phyloP scores from a whole-genome alignment of 2,113 vertebrate species.

The Pristiophorus japonicus region DNA sequence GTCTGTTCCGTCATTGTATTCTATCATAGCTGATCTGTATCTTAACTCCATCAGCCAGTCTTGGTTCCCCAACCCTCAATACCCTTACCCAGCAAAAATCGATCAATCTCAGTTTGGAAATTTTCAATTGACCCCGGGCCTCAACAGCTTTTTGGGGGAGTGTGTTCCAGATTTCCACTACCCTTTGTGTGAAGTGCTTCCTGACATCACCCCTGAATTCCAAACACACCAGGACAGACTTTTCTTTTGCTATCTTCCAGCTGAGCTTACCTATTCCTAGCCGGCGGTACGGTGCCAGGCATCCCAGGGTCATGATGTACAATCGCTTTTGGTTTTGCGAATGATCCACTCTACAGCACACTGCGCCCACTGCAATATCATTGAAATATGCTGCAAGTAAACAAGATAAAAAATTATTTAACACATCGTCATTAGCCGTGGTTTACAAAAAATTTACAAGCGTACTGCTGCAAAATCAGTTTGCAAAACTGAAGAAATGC shows the following conservation, averaged over 20 bases:
- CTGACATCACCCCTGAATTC: not conserved
- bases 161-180: too few relatives aligned
- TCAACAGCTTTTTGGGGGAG: too few relatives aligned
- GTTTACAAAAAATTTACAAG: too few relatives aligned
- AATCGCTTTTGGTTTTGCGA: slow-evolving; percentile 98
- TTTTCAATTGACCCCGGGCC: too few relatives aligned
- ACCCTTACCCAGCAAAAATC: too few relatives aligned
- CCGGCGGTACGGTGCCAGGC: slow-evolving; percentile 94
- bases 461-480: too few relatives aligned
- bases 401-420: not conserved
- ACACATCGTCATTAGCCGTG: too few relatives aligned
- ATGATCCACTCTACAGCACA: slow-evolving; percentile 97
- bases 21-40: not conserved
- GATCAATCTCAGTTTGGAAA: too few relatives aligned
- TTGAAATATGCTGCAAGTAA: slow-evolving; percentile 87
- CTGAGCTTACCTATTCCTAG: slow-evolving; percentile 86
- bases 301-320: slow-evolving; percentile 99
- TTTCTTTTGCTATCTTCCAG: not conserved
- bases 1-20: not conserved
- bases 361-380: slow-evolving; percentile 95
- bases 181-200: too few relatives aligned
- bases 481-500: not conserved
- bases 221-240: slow-evolving; percentile 26
- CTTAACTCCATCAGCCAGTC: not conserved
- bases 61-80: too few relatives aligned